A percentile compares a stretch with the other conserved stretches of the same genome.
Conservation (phyloP, 2,113 vertebrate species). For the Pseudorectes ferrugineus region DNA sequence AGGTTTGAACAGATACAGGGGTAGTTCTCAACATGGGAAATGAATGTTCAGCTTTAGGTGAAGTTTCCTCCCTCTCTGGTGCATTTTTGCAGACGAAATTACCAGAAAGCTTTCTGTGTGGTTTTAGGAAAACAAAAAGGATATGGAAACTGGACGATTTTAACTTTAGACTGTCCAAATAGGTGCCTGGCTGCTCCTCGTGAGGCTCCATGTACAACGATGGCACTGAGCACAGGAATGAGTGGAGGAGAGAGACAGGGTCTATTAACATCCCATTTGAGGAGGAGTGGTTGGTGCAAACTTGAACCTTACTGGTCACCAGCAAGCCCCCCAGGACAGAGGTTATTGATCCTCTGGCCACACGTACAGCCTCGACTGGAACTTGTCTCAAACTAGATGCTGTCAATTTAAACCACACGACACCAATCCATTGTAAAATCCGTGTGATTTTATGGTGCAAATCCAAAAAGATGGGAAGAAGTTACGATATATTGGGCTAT, state of each 20-base stretch:
- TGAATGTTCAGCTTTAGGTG: not conserved
- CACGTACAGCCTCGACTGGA: fast-evolving
- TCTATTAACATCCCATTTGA: fast-evolving
- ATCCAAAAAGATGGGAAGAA: not conserved
- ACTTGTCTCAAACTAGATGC: not conserved
- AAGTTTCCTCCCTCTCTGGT: not conserved
- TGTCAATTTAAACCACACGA: not conserved
- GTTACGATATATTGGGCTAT: not conserved
- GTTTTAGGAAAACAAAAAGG: not conserved
- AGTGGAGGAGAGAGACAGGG: not conserved
- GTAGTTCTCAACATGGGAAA: not conserved
- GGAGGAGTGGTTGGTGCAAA: not conserved
- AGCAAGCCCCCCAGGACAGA: not conserved
- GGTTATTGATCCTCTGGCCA: not conserved
- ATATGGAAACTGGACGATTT: not conserved
- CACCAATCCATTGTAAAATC: not conserved
- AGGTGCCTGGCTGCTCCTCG: not conserved
- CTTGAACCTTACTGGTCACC: not conserved
- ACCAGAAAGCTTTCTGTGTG: not conserved
- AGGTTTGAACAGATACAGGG: not conserved
- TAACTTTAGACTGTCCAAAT: not conserved
- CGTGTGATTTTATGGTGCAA: not conserved
- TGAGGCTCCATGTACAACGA: fast-evolving
- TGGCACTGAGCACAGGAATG: not conserved
- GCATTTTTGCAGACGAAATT: not conserved